phyloP scores from a whole-genome alignment of 2,113 vertebrate genomes.

The Choloepus hoffmanni region DNA sequence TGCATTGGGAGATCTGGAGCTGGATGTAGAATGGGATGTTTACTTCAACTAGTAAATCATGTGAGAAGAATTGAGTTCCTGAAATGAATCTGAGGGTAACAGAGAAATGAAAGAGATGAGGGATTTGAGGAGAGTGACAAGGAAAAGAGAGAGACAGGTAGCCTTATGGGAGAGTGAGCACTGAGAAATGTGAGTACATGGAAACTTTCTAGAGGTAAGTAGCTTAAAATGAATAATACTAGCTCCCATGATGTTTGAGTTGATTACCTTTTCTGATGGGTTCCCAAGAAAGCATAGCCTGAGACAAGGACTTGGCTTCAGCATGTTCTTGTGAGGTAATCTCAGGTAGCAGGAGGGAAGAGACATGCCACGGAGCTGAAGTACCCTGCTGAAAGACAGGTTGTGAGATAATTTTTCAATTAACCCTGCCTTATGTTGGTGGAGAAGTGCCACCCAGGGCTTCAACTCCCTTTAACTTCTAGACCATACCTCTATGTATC shows the following conservation, averaged over 20 bases:
- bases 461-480: accelerated
- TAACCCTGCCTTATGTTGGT: accelerated
- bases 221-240: neutral
- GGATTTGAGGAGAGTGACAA: neutral
- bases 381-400: too few species aligned
- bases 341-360: too few species aligned
- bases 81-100: neutral
- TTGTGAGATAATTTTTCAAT: too few species aligned
- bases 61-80: neutral
- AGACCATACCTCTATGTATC: neutral
- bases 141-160: neutral
- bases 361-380: neutral
- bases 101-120: neutral
- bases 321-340: neutral
- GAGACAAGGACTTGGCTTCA: too few species aligned
- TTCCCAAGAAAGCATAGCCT: neutral
- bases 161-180: neutral
- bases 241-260: neutral
- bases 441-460: accelerated
- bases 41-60: too few species aligned
- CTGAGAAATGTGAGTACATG: neutral
- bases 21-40: neutral
- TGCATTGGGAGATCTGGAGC: too few species aligned
- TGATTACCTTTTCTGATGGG: too few species aligned
- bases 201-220: neutral